phyloP scores from a whole-genome alignment of 2,888 invertebrate species.

The Philhelius pedissequus region DNA sequence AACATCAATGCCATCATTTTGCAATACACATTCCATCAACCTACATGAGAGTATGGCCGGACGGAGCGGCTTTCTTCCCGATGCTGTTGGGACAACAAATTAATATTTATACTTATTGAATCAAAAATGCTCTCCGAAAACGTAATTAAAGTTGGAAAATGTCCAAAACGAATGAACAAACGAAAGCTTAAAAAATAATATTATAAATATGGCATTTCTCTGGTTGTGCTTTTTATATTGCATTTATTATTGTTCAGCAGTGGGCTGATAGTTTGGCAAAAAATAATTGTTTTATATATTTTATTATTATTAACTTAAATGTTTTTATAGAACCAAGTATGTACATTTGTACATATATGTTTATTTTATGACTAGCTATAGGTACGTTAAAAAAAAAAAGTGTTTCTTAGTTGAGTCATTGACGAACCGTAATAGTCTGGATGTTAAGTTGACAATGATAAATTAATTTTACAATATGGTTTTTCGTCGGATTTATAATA shows the following conservation, averaged over 20 bases:
- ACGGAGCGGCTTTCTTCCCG: neutral
- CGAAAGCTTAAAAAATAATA: neutral
- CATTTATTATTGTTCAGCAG: neutral
- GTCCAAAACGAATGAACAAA: slow-evolving; percentile 40
- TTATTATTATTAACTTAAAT: neutral
- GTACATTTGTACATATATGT: no score
- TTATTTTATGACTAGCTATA: neutral
- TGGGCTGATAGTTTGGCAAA: slow-evolving; percentile 31
- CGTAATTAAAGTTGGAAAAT: slow-evolving; percentile 63
- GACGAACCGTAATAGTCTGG: neutral
- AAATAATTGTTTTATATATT: slow-evolving; percentile 27
- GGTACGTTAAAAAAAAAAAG: neutral
- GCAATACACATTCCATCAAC: slow-evolving; percentile 37
- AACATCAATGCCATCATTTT: slow-evolving; percentile 58
- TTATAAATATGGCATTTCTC: slow-evolving; percentile 2
- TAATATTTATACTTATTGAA: slow-evolving; percentile 12
- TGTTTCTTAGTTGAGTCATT: neutral
- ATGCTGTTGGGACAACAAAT: neutral
- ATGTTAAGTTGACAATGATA: neutral
- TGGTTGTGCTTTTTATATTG: neutral
- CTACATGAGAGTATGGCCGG: neutral
- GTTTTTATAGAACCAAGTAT: neutral
- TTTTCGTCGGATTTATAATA: no score
- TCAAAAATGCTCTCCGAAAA: slow-evolving; percentile 31
- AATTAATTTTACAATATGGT: no score